Conservation (phyloP, 2,888 invertebrate species). For the Drosophila percnosoma region DNA sequence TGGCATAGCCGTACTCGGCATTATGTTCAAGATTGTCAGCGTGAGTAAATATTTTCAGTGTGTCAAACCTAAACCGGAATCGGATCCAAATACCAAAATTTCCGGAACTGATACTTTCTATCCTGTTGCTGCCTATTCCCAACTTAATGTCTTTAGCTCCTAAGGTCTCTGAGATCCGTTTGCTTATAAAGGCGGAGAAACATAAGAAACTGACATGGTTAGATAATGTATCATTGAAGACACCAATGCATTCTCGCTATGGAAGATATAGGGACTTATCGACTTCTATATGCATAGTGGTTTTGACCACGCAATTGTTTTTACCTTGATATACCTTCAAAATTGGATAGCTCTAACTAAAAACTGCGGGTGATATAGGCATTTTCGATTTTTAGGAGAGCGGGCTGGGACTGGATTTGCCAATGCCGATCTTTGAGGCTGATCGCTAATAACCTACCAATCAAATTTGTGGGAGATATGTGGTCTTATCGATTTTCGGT, state of each 20-base stretch:
- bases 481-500: background rate
- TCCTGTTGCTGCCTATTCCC: background rate
- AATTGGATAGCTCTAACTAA: background rate
- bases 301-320: no score
- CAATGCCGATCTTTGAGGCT: background rate
- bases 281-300: background rate
- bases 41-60: constrained; percentile 24
- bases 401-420: background rate
- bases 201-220: background rate
- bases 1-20: constrained; percentile 88
- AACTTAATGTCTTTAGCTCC: background rate
- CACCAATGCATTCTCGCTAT: background rate
- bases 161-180: background rate
- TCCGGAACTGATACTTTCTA: no score
- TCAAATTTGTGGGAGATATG: background rate
- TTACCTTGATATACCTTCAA: background rate
- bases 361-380: background rate
- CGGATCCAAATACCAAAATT: no score
- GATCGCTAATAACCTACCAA: background rate
- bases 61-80: background rate
- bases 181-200: background rate
- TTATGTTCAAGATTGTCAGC: constrained; percentile 85
- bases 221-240: background rate
- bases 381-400: background rate
- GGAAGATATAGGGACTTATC: background rate